Conservation (phyloP, 2,113 vertebrate species). For the Leptocoma aspasia region DNA sequence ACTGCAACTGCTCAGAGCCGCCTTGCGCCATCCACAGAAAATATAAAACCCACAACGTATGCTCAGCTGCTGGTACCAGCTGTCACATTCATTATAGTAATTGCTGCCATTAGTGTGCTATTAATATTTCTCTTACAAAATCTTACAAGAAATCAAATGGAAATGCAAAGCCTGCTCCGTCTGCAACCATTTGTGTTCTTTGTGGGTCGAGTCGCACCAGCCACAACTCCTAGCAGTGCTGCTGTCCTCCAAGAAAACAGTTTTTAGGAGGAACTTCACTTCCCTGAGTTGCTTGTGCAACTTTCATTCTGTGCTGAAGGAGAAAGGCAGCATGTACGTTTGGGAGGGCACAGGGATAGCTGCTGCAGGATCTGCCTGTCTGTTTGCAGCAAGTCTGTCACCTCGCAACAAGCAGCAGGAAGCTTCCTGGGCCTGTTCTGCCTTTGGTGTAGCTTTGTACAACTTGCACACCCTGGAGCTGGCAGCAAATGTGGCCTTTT, state of each 20-base stretch:
- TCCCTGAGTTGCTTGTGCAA: background rate
- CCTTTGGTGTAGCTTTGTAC: background rate
- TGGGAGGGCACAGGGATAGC: background rate
- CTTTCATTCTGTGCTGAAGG: background rate
- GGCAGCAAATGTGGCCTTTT: background rate
- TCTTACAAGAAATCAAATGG: background rate
- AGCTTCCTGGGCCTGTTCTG: background rate
- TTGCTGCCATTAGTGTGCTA: conserved; percentile 45
- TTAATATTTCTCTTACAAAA: conserved; percentile 57
- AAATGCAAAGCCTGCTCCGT: background rate
- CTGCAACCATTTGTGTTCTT: background rate
- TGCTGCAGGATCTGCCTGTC: background rate
- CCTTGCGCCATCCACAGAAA: background rate
- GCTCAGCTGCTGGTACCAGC: conserved; percentile 51
- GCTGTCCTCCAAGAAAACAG: background rate
- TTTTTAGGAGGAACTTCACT: background rate
- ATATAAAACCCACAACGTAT: background rate
- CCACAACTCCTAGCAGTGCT: background rate
- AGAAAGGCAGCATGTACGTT: background rate
- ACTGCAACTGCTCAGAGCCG: background rate
- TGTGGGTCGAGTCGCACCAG: background rate
- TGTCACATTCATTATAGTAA: conserved; percentile 57
- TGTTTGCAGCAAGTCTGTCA: background rate
- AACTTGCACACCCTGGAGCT: background rate
- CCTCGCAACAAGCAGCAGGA: background rate